A percentile compares a stretch with the other conserved stretches of the same genome.
These are phyloP conservation scores for Drosophila ficusphila DNA, from an alignment of 1,140 invertebrate genomes.

Conservation along the genomic window DNA sequence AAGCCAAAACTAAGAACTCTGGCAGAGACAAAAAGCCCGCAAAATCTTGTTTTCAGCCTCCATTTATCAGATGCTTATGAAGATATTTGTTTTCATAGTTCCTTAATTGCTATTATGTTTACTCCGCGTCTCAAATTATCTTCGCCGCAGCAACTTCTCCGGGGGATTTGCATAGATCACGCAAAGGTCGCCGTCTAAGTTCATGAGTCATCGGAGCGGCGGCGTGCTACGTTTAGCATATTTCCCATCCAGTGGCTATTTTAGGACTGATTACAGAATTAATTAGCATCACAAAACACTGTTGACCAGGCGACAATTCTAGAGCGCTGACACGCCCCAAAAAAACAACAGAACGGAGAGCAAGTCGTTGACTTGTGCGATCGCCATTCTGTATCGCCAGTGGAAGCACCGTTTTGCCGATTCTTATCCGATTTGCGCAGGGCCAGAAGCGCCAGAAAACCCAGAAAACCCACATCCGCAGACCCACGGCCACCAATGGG, in stretches of 20 bases:
- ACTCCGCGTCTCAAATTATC: slow-evolving; percentile 38
- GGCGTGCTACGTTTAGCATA: slow-evolving; percentile 36
- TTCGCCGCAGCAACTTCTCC: slow-evolving; percentile 45
- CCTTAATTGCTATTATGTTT: slow-evolving; percentile 78
- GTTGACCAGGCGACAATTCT: slow-evolving; percentile 56
- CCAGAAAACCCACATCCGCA: slow-evolving; percentile 7
- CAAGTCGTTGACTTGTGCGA: slow-evolving; percentile 73
- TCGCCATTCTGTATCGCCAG: slow-evolving; percentile 21
- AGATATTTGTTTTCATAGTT: slow-evolving; percentile 67
- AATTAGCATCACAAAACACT: slow-evolving; percentile 72
- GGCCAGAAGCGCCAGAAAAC: slow-evolving; percentile 4
- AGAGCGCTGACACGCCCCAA: slow-evolving; percentile 58
- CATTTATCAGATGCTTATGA: slow-evolving; percentile 65
- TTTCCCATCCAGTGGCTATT: slow-evolving; percentile 52
- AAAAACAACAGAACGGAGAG: slow-evolving; percentile 7
- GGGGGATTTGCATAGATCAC: slow-evolving; percentile 64
- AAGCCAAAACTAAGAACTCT: slow-evolving; percentile 45
- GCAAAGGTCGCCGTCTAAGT: slow-evolving; percentile 18
- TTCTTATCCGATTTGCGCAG: slow-evolving; percentile 33
- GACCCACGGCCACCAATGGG: slow-evolving; percentile 7
- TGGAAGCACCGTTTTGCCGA: slow-evolving; percentile 42
- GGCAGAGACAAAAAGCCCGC: slow-evolving; percentile 14
- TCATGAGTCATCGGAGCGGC: slow-evolving; percentile 54
- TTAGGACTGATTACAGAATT: slow-evolving; percentile 68
- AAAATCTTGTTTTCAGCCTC: slow-evolving; percentile 66